Evolutionary conservation across 2,113 vertebrate genomes (phyloP), one percentile per base, ranked within the genome.

Genomic region (Bostrychus sinensis): DNA sequence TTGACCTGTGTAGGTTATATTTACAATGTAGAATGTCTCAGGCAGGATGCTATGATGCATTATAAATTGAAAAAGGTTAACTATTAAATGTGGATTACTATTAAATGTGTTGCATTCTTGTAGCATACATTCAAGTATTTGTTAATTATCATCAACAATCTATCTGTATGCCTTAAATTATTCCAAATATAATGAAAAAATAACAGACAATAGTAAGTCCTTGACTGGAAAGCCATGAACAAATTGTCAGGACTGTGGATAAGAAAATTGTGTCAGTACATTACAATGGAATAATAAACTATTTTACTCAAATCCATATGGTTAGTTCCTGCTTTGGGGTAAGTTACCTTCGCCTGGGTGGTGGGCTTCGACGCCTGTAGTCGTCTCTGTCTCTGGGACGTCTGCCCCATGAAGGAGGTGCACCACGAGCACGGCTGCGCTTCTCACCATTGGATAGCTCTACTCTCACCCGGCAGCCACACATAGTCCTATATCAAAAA

Each of bases 371-470:
- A 2, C 97, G 93, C 12, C 96, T 92, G 77, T 98, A 94, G 66
- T 99, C 97, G 1, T 98, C 97, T 22, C 96, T 91, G 41, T 98
- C 97, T 43, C 96, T 89, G 32, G 96, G 95, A 5, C 97, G 95
- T 5, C 97, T 91, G 88, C 93, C 93, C 95, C 96, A 99, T 0
- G 96, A 96, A 0, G 96, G 96, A 28, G 96, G 97, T 0, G 96
- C 96, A 0, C 97, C 97, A 0, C 97, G 93, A 82, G 94, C 95
- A 53, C 97, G 92, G 77, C 94, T 96, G 32, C 97, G 93, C 65
- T 98, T 99, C 84, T 98, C 97, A 0, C 97, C 97, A 17, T 96
- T 98, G 56, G 97, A 99, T 37, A 98, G 87, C 70, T 99, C 97
- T 67, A 99, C 97, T 12, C 97, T 91, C 32, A 99, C 97, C 0